phyloP scores from a whole-genome alignment of 2,797 vertebrate species.

The Hydrophis major region DNA sequence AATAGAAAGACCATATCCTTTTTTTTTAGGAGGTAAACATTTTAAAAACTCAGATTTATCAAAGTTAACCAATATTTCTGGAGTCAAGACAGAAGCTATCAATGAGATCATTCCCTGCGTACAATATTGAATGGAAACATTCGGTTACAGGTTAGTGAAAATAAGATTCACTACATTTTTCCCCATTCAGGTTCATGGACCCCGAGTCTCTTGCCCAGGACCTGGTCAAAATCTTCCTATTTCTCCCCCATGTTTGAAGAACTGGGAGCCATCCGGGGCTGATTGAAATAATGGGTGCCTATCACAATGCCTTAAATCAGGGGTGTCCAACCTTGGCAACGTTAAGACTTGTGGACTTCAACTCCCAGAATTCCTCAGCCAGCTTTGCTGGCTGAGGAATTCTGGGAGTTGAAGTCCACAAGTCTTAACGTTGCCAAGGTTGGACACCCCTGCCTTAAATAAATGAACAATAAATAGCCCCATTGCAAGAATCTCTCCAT shows the following conservation, averaged over 20 bases:
- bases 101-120: background rate
- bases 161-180: background rate
- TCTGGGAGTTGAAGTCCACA: too few relatives aligned
- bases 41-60: too few relatives aligned
- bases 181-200: background rate
- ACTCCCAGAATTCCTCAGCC: too few relatives aligned
- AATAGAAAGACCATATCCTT: background rate
- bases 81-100: background rate
- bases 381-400: too few relatives aligned
- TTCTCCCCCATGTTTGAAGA: background rate
- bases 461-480: background rate
- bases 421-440: too few relatives aligned
- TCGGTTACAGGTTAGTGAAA: background rate
- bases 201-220: background rate
- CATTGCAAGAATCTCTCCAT: background rate
- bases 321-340: too few relatives aligned
- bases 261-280: too few relatives aligned
- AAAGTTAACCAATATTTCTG: background rate
- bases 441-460: background rate
- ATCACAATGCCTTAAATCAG: background rate
- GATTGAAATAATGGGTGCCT: too few relatives aligned
- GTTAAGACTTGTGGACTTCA: too few relatives aligned
- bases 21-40: background rate
- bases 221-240: background rate
- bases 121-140: background rate